phyloP scores from a whole-genome alignment of 2,888 invertebrate species.

The Empis stercorea region DNA sequence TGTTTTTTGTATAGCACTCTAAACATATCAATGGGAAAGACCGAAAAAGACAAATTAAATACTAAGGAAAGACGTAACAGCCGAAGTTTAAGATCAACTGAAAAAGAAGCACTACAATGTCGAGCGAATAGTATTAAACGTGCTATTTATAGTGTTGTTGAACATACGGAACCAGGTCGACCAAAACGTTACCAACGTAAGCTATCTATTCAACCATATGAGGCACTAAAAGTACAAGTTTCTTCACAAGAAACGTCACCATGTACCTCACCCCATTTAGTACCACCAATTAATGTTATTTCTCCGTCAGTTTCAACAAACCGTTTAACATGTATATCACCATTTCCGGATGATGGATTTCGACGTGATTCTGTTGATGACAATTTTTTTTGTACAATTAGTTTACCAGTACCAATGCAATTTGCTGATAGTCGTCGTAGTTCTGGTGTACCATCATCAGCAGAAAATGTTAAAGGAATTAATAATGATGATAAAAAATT shows the following conservation, averaged over 20 bases:
- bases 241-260: slow-evolving; percentile 31
- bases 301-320: slow-evolving; percentile 35
- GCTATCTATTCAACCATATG: slow-evolving; percentile 32
- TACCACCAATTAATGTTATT: slow-evolving; percentile 33
- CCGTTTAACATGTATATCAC: slow-evolving; percentile 49
- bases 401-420: slow-evolving; percentile 62
- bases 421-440: slow-evolving; percentile 71
- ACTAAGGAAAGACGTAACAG: slow-evolving; percentile 33
- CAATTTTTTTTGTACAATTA: slow-evolving; percentile 35
- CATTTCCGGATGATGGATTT: slow-evolving; percentile 42
- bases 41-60: slow-evolving; percentile 42
- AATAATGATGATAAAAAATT: slow-evolving; percentile 27
- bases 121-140: slow-evolving; percentile 74
- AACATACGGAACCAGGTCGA: slow-evolving; percentile 54
- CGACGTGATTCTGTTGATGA: slow-evolving; percentile 47
- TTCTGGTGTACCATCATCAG: slow-evolving; percentile 34
- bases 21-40: slow-evolving; percentile 36
- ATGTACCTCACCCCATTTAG: slow-evolving; percentile 28
- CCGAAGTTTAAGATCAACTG: slow-evolving; percentile 37
- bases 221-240: slow-evolving; percentile 27
- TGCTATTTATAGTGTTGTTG: slow-evolving; percentile 65
- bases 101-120: slow-evolving; percentile 44
- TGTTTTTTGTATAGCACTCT: neutral
- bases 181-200: slow-evolving; percentile 40
- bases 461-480: slow-evolving; percentile 20